Evolutionary conservation across 2,797 vertebrate genomes (phyloP), one percentile per base, ranked within the genome.

Genomic region (Falco berigora): DNA sequence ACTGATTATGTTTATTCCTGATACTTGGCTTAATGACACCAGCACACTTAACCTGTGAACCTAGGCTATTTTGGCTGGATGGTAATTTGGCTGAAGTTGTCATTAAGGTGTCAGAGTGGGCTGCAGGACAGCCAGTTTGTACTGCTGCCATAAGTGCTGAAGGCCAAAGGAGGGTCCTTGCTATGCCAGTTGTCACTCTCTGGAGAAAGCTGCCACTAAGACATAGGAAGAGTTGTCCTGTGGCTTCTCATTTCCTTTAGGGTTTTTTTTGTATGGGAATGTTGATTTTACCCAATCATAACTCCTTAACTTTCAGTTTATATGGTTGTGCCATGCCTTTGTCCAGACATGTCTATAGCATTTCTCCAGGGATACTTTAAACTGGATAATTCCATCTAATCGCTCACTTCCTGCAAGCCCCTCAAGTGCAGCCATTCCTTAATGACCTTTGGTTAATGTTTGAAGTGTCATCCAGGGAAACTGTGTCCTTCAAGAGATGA

Each of bases 1-100:
- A 44, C 14, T 36, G 76, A 62, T 72, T 18, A 12, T 66, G 22
- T 88, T 92, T 94, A 36, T 82, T 92, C 69, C 72, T 85, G 81
- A 52, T 21, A 16, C 40, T 92, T 91, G 75, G 32, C 32, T 64
- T 86, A 68, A 40, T 75, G 90, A 75, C 76, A 94, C 13, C 46
- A 80, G 34, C 66, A 86, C 50, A 69, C 50, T 92, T 96, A 78
- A 75, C 78, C 87, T 75, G 32, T 90, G 87, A 88, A 66, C 88
- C 46, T 2, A 9, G 67, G 30, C 68, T 78, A 9, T 62, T 94
- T 68, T 62, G 58, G 8, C n/a, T 78, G 68, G 38, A 15, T 1
- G 2, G 18, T 72, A 36, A 86, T 91, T 92, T 92, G 62, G 53
- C 73, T 86, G 79, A 75, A 83, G 50, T 44, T 92, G 94, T 74